Conservation (phyloP, 2,797 vertebrate genomes). For the Protonibea diacanthus region DNA sequence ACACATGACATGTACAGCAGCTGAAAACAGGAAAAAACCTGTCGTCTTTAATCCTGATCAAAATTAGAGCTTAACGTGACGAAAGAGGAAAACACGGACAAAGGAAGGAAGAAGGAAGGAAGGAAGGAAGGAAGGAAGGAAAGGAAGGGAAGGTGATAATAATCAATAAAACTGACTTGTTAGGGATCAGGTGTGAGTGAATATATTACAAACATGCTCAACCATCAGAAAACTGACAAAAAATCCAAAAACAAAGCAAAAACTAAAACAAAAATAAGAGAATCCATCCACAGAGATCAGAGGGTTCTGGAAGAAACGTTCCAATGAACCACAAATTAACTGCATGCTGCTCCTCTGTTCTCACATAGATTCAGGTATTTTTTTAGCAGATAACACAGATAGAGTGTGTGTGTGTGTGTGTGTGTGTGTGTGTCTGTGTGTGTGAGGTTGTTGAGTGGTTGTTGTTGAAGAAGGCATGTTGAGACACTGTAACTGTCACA, state of each 20-base stretch:
- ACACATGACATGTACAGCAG: not conserved
- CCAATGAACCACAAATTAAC: too few relatives aligned
- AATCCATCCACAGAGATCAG: too few relatives aligned
- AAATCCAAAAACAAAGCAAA: too few relatives aligned
- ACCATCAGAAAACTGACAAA: too few relatives aligned
- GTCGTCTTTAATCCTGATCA: conserved; percentile 17
- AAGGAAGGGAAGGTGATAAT: not conserved
- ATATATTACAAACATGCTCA: too few relatives aligned
- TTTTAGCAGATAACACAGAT: conserved; percentile 7
- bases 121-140: too few relatives aligned
- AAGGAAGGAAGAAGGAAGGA: too few relatives aligned
- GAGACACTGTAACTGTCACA: not conserved
- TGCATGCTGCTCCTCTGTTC: too few relatives aligned
- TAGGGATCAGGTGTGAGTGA: too few relatives aligned
- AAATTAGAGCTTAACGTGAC: too few relatives aligned
- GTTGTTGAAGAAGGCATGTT: conserved; percentile 18
- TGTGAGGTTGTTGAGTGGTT: not conserved
- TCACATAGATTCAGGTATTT: not conserved
- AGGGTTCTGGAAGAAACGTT: not conserved
- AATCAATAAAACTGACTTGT: not conserved
- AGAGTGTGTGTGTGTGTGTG: not conserved
- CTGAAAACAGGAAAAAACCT: not conserved
- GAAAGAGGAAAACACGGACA: not conserved
- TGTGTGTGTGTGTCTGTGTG: not conserved
- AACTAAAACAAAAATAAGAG: too few relatives aligned